A percentile compares a stretch with the other conserved stretches of the same genome.
These are phyloP conservation scores for Ondatra zibethicus DNA, from an alignment of 2,113 vertebrate species.

Conservation along the genomic window DNA sequence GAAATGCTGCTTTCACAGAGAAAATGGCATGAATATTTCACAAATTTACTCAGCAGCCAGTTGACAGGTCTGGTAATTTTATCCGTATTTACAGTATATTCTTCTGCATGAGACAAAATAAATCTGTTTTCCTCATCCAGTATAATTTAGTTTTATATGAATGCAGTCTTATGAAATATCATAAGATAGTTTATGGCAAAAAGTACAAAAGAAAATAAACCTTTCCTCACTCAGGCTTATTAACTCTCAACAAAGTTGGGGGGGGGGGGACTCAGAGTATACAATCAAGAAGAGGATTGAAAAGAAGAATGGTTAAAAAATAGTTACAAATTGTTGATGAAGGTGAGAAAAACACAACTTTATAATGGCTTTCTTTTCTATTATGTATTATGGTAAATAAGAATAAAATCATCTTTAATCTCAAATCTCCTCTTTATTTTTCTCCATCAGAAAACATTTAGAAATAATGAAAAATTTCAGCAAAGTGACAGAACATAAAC, in stretches of 20 bases:
- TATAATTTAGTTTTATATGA: slow-evolving; percentile 64
- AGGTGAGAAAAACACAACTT: background rate
- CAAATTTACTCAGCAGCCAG: slow-evolving; percentile 67
- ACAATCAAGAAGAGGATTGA: background rate
- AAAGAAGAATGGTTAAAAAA: background rate
- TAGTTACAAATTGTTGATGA: background rate
- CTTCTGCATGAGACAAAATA: slow-evolving; percentile 72
- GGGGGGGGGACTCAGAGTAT: background rate
- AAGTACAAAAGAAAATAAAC: slow-evolving; percentile 46
- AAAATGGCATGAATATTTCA: slow-evolving; percentile 66
- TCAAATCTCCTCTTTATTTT: background rate
- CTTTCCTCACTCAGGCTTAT: slow-evolving; percentile 35
- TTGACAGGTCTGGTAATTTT: slow-evolving; percentile 67
- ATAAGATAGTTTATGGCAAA: slow-evolving; percentile 63
- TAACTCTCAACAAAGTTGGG: background rate
- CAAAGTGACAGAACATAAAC: background rate
- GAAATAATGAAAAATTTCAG: background rate
- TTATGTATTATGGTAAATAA: background rate
- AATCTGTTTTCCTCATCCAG: slow-evolving; percentile 77
- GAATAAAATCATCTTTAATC: background rate
- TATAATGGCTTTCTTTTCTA: background rate
- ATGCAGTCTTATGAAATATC: slow-evolving; percentile 68
- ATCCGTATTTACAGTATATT: slow-evolving; percentile 62
- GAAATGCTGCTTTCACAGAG: slow-evolving; percentile 68
- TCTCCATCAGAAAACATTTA: background rate